Evolutionary conservation across 2,797 vertebrate genomes (phyloP).

Genomic region (Gouania willdenowi): DNA sequence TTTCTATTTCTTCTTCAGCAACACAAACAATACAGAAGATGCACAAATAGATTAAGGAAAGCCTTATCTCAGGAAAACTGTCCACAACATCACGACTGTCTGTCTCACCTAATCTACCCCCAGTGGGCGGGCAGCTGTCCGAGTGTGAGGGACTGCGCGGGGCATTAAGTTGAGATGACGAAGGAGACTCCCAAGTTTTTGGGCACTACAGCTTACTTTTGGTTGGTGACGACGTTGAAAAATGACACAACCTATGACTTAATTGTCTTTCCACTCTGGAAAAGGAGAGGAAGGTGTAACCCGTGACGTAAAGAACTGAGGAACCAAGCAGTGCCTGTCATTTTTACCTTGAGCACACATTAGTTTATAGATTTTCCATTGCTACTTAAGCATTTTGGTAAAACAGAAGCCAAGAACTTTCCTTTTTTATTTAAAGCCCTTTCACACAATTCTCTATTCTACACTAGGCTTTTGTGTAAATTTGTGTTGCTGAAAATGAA

Average conservation of each 20-base stretch:
- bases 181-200: conserved; percentile 36
- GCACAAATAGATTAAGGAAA: not conserved
- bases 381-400: conserved; percentile 22
- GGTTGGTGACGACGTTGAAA: too few species aligned
- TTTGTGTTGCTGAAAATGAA: conserved; percentile 7
- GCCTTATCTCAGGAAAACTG: not conserved
- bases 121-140: conserved; percentile 14
- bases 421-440: not conserved
- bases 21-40: not conserved
- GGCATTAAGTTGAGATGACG: conserved; percentile 18
- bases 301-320: conserved; percentile 44
- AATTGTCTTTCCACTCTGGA: conserved; percentile 74
- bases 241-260: conserved; percentile 51
- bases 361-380: conserved; percentile 66
- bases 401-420: conserved; percentile 27
- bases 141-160: conserved; percentile 21
- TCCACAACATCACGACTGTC: conserved; percentile 10
- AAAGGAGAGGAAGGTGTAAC: conserved; percentile 65
- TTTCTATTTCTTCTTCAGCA: conserved; percentile 21
- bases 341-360: conserved; percentile 48
- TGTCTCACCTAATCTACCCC: not conserved
- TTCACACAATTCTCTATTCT: conserved; percentile 21
- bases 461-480: not conserved
- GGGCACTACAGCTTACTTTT: conserved; percentile 40
- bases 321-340: conserved; percentile 46